These are phyloP conservation scores for Epistrophella euchroma DNA, from an alignment of 2,888 invertebrate genomes.

Conservation along the genomic window DNA sequence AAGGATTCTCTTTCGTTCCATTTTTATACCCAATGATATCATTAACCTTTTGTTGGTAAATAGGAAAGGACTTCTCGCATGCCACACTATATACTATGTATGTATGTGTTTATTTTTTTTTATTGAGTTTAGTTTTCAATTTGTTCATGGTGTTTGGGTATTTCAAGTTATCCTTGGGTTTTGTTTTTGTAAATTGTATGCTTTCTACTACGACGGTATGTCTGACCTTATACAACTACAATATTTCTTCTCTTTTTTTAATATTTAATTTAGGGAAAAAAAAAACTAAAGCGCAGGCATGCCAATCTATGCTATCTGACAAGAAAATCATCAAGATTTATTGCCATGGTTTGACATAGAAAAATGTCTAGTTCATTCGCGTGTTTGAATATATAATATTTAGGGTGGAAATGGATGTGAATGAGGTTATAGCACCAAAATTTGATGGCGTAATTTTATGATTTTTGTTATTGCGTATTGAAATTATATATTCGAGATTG, in stretches of 20 bases:
- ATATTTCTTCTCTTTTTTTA: conserved; percentile 5
- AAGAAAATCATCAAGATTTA: conserved; percentile 38
- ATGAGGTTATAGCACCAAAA: not conserved
- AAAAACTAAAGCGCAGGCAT: conserved; percentile 15
- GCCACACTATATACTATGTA: conserved; percentile 25
- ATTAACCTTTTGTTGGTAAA: conserved; percentile 65
- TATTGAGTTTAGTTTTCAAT: conserved; percentile 30
- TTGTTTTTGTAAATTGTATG: not conserved
- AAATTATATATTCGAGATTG: not conserved
- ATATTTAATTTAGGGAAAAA: conserved; percentile 30
- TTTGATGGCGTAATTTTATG: conserved; percentile 28
- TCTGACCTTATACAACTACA: conserved; percentile 27
- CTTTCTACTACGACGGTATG: not conserved
- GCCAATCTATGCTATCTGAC: conserved; percentile 45
- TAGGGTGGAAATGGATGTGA: conserved; percentile 1
- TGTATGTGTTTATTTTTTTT: not conserved
- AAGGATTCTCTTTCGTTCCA: conserved; percentile 57
- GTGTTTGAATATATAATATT: not conserved
- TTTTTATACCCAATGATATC: conserved; percentile 66
- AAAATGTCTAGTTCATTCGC: conserved; percentile 24
- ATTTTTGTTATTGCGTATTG: conserved; percentile 18
- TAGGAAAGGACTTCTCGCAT: conserved; percentile 31
- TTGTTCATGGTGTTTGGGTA: conserved; percentile 34
- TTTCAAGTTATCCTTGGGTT: conserved; percentile 15
- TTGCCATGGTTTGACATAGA: conserved; percentile 27